Evolutionary conservation across 2,113 vertebrate genomes (phyloP), one percentile per base, ranked within the genome.

Genomic region (Neodon shergylaensis): DNA sequence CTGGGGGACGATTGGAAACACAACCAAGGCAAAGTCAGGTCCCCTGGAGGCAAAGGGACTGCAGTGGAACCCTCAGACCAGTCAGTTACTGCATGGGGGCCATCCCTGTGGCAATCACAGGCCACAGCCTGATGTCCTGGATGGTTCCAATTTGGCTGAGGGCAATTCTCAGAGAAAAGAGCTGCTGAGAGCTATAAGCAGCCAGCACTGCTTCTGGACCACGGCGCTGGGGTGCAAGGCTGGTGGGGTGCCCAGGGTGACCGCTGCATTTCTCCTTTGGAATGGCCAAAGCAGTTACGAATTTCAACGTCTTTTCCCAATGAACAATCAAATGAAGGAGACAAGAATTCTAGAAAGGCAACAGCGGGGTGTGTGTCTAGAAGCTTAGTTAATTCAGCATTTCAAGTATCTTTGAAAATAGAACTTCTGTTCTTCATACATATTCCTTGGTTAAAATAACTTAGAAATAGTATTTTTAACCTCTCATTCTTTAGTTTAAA

Each of bases 381-480:
- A 88, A 82, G 24, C 39, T 92, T 36, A 39, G 49, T 39, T 89
- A 52, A n/a, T 61, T 93, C 6, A 89, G 63, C 17, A 90, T 94
- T 93, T 92, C 58, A 84, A 85, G 31, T 72, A 10, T 24, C 76
- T 84, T 79, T 94, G 42, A 85, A 92, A 95, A 61, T 66, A 94
- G 91, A 92, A 54, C 89, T 93, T 92, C 49, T 86, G 12, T 78
- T 90, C 39, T 86, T 92, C 39, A 31, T 42, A 28, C 19, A 65
- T 74, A 83, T 90, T 87, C 33, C 79, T 72, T 93, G 63, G 73
- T 86, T 92, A 82, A 83, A 94, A 61, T 87, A 87, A 84, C 42
- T 39, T 84, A 58, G 49, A 91, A 87, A 78, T 21, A 68, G 68
- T 92, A 63, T 85, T 96, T 95, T 92, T 88, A 93, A 79, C 17